These are phyloP conservation scores for Acanthosepion esculentum DNA, from an alignment of 2,888 invertebrate species.

Conservation along the genomic window DNA sequence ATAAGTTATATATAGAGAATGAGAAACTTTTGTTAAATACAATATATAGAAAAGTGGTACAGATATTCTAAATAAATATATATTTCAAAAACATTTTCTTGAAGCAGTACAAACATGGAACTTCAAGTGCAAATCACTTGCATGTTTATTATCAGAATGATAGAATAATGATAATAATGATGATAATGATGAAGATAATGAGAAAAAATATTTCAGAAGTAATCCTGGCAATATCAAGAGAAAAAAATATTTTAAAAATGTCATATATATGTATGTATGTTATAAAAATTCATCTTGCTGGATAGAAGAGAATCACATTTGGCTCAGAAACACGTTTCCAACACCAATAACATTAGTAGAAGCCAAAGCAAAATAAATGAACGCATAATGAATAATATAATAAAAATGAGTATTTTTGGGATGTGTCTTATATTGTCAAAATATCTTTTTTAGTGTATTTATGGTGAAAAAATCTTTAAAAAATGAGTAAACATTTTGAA, in stretches of 20 bases:
- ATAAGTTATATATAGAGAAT: background rate
- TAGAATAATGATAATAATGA: background rate
- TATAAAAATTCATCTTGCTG: background rate
- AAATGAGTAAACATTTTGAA: background rate
- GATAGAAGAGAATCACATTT: background rate
- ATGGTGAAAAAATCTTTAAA: background rate
- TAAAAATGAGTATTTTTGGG: background rate
- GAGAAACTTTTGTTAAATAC: background rate
- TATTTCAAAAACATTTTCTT: background rate
- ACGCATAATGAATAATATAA: background rate
- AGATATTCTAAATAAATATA: background rate
- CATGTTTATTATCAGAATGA: background rate
- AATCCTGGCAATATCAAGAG: background rate
- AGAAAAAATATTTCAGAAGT: background rate
- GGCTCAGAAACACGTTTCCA: background rate
- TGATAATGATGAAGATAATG: background rate
- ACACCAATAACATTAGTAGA: background rate
- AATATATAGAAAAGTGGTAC: background rate
- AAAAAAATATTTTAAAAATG: background rate
- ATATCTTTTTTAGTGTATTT: background rate
- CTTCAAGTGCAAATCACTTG: background rate
- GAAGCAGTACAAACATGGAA: background rate
- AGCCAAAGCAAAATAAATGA: background rate
- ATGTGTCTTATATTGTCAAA: background rate
- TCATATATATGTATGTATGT: background rate